Evolutionary conservation across 2,113 vertebrate species (phyloP).

Genomic region (Prionailurus viverrinus): DNA sequence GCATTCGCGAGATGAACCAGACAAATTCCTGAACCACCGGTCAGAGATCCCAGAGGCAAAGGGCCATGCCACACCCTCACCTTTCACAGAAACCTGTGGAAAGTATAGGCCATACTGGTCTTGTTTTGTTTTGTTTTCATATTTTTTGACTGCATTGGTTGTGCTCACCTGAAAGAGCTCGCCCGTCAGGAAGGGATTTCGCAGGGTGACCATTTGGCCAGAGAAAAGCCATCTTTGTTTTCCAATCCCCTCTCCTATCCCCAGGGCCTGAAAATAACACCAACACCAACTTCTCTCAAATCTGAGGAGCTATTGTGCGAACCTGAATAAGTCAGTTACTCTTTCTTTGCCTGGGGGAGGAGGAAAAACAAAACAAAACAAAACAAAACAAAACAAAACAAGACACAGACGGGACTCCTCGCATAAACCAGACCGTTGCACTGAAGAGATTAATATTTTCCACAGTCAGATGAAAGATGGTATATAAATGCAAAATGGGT

Average conservation of each 20-base stretch:
- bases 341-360: conserved; percentile 58
- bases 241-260: conserved; percentile 19
- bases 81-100: conserved; percentile 6
- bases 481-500: conserved; percentile 8
- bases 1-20: background rate
- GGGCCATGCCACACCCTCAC: background rate
- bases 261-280: conserved; percentile 66
- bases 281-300: conserved; percentile 53
- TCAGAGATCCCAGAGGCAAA: background rate
- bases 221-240: conserved; percentile 73
- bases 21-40: background rate
- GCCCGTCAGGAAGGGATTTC: conserved; percentile 30
- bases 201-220: conserved; percentile 38
- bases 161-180: conserved; percentile 44
- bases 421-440: conserved; percentile 28
- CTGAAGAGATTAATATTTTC: conserved; percentile 74
- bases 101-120: background rate
- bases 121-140: background rate
- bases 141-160: background rate
- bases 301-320: conserved; percentile 70
- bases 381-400: conserved; percentile 6
- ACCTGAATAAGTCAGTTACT: conserved; percentile 61
- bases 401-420: conserved; percentile 28
- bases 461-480: conserved; percentile 64
- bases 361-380: conserved; percentile 42